phyloP scores from a whole-genome alignment of 1,140 invertebrate species.

The Hylaeus anthracinus region DNA sequence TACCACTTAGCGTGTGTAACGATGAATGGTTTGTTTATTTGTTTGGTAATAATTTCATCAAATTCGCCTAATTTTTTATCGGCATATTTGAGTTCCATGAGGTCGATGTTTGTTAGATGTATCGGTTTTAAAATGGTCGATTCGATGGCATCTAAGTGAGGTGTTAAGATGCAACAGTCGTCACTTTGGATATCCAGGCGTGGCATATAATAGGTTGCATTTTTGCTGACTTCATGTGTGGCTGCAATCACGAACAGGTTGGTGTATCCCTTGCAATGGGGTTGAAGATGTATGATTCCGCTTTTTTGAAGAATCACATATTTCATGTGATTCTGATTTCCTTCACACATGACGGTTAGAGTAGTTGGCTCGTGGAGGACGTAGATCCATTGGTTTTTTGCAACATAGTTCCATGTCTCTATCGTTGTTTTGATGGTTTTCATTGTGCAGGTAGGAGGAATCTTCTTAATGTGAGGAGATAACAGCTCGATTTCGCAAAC shows the following conservation, averaged over 20 bases:
- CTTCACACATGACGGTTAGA: neutral
- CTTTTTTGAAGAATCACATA: neutral
- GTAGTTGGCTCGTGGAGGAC: neutral
- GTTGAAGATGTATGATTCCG: neutral
- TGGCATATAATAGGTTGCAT: neutral
- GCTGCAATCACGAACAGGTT: neutral
- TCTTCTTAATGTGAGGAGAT: neutral
- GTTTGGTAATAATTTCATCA: neutral
- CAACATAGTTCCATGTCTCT: conserved; percentile 9
- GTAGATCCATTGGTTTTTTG: conserved; percentile 1
- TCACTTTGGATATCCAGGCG: neutral
- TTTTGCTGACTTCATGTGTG: neutral
- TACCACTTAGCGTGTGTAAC: conserved; percentile 1
- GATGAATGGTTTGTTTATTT: conserved; percentile 3
- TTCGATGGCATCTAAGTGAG: too few relatives aligned
- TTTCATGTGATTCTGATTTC: neutral
- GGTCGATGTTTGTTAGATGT: neutral
- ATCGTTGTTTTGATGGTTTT: neutral
- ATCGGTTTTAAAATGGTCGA: neutral
- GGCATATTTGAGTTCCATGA: neutral
- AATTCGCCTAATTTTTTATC: neutral
- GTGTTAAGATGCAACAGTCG: neutral
- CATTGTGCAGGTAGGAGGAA: neutral
- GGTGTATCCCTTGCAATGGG: neutral
- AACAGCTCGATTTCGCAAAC: neutral